These are phyloP conservation scores for Lutraria lutraria DNA, from an alignment of 2,888 invertebrate genomes.

Conservation along the genomic window DNA sequence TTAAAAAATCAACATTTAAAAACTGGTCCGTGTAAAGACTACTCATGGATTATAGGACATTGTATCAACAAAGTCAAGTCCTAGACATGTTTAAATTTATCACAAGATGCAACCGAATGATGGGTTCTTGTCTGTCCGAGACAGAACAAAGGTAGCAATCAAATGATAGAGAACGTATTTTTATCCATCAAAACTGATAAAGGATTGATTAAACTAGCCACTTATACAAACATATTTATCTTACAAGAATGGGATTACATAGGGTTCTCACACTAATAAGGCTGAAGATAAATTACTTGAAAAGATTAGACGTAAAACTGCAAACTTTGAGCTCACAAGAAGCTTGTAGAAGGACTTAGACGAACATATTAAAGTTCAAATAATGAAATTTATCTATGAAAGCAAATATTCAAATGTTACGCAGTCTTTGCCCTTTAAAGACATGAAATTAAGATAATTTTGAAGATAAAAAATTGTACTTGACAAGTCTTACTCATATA, in stretches of 20 bases:
- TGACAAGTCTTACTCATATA: constrained; percentile 3
- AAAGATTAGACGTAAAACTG: constrained; percentile 22
- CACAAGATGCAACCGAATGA: neutral
- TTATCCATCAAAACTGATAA: constrained; percentile 39
- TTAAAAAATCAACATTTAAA: neutral
- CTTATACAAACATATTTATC: constrained; percentile 46
- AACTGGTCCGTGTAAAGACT: neutral
- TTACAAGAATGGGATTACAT: constrained; percentile 39
- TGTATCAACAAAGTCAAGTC: neutral
- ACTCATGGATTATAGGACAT: neutral
- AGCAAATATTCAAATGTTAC: constrained; percentile 4
- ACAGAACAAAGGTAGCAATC: constrained; percentile 61
- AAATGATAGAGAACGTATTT: constrained; percentile 37
- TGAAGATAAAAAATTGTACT: neutral
- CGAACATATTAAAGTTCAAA: neutral
- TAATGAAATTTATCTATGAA: neutral
- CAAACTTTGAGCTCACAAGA: constrained; percentile 44
- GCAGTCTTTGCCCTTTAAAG: neutral
- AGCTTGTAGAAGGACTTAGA: neutral
- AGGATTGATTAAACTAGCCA: constrained; percentile 22
- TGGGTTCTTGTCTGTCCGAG: neutral
- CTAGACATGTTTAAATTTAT: neutral
- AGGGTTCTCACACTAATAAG: constrained; percentile 47
- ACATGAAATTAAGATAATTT: constrained; percentile 18
- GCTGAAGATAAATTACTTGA: constrained; percentile 35